Conservation (phyloP, 1,140 invertebrate genomes). For the Lucilia cuprina region DNA sequence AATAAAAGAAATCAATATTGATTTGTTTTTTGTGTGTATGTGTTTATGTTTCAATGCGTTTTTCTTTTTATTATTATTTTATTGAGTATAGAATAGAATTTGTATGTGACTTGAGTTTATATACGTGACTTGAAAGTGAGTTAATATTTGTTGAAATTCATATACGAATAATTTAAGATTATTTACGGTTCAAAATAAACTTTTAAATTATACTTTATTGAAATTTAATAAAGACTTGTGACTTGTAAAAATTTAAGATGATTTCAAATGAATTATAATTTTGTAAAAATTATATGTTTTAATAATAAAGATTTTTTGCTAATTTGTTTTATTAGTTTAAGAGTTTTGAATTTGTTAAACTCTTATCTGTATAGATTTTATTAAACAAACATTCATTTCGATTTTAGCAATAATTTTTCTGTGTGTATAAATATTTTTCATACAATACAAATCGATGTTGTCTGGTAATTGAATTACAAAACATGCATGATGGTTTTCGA, state of each 20-base stretch:
- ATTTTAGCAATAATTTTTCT: neutral
- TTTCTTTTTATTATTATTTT: neutral
- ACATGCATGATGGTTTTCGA: constrained; percentile 1
- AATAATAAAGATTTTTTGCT: no score
- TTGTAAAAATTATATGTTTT: no score
- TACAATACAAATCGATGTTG: neutral
- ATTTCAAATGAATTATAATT: no score
- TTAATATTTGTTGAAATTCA: neutral
- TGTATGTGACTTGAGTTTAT: neutral
- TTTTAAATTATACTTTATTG: no score
- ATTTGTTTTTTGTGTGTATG: neutral
- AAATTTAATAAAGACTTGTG: no score
- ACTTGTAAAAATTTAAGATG: no score
- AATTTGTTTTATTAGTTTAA: no score
- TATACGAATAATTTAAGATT: no score
- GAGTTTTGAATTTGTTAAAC: no score
- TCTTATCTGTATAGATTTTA: no score
- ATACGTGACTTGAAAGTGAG: neutral
- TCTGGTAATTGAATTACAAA: constrained; percentile 9
- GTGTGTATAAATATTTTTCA: neutral
- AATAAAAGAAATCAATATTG: constrained; percentile 1
- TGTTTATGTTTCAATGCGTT: neutral
- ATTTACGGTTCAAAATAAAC: no score
- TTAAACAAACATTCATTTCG: no score
- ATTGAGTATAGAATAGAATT: neutral